Percentiles rank a stretch among this genome's conserved stretches.
phyloP scores from a whole-genome alignment of 2,113 vertebrate species.

The Rhinolophus sinicus region DNA sequence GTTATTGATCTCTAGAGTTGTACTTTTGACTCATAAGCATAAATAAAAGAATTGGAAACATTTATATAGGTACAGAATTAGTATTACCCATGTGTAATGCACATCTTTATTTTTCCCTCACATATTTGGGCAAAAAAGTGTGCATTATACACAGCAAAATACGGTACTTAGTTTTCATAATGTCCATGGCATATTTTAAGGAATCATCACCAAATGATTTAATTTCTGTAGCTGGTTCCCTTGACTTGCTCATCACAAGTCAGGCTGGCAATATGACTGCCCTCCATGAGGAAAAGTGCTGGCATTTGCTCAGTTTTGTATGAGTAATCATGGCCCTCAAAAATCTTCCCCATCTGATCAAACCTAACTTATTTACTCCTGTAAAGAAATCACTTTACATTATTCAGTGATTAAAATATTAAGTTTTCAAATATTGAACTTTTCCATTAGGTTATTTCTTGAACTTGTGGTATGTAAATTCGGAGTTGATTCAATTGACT shows the following conservation, averaged over 20 bases:
- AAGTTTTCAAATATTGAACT: constrained; percentile 47
- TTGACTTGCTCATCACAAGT: background rate
- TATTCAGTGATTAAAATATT: constrained; percentile 43
- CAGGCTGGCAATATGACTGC: background rate
- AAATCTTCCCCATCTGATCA: constrained; percentile 16
- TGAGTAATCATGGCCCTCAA: background rate
- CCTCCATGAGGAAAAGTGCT: background rate
- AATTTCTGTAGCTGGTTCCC: background rate
- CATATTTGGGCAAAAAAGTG: too few relatives aligned
- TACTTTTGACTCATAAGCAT: too few relatives aligned
- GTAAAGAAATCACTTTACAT: constrained; percentile 10
- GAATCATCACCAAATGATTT: background rate
- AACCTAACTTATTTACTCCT: constrained; percentile 46
- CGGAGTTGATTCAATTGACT: constrained; percentile 46
- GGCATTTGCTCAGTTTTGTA: background rate
- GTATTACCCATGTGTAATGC: too few relatives aligned
- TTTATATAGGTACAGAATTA: too few relatives aligned
- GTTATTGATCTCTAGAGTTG: too few relatives aligned
- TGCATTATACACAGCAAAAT: too few relatives aligned
- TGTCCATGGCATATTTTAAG: background rate
- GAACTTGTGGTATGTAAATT: constrained; percentile 39
- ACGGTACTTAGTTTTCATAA: background rate
- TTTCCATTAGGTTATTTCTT: constrained; percentile 49
- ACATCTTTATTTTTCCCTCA: too few relatives aligned
- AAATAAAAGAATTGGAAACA: too few relatives aligned